Base-by-base conservation (phyloP, 2,888 invertebrate species). In the Stictocephala bisonia region DNA sequence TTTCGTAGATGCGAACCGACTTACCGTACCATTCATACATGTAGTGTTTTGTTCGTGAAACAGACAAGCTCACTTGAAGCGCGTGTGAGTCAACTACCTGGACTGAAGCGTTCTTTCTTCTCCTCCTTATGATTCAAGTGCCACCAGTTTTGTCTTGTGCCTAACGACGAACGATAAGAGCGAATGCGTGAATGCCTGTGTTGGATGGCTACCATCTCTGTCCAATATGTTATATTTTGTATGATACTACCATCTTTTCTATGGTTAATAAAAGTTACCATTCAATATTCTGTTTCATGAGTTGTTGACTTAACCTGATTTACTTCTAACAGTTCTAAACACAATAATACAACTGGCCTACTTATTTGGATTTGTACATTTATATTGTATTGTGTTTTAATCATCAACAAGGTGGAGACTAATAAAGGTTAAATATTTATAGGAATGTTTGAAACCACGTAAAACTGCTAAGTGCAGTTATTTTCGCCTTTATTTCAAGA, bases 191-290 rank as follows among this genome's bases (percentile, higher is more conserved):
- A 56, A 56, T 69, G 69, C 53, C 53, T 69, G 56, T 69, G 69
- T 27, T 53, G 35, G 31, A 53, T 69, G 56, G 35, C 56, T 69
- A 69, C 51, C 69, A 69, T 40, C 40, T 68, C 50, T 35, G 53
- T 53, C 40, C 56, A 15, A 53, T 56, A 56, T 53, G 41, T 69
- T 69, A 69, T 69, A 73, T 75, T 77, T 76, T 77, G 73, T 77
- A 75, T 71, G 66, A 66, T 69, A 71, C 35, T 58, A 69, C 31
- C 72, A 58, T 74, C 72, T 78, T 77, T 76, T 76, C 75, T 77
- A 77, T 78, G 74, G 72, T 76, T 74, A 78, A 78, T 76, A 76
- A 78, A 76, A 76, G 75, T 75, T 77, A 78, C 77, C 76, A 76
- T 77, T 78, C 73, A 64, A 78, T n/a, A 77, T 75, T 75, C 78